A percentile compares a stretch with the other conserved stretches of the same genome.
Evolutionary conservation across 2,888 invertebrate genomes (phyloP).

Genomic region (Volucella zonaria): DNA sequence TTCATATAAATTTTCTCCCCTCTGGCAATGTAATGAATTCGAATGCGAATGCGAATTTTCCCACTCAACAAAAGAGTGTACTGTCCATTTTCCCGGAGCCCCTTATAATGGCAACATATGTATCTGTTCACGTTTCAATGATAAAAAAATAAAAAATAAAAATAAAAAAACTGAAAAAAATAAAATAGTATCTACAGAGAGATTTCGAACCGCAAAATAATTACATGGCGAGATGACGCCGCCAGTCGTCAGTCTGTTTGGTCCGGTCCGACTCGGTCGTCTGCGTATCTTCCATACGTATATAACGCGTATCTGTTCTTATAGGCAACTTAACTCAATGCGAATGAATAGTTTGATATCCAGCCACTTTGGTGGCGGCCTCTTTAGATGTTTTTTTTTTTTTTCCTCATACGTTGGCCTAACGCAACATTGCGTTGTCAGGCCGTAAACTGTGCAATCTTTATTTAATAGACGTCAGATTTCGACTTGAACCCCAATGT

Average conservation of each 20-base stretch:
- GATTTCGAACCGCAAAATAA: slow-evolving; percentile 55
- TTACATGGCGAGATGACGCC: slow-evolving; percentile 51
- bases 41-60: slow-evolving; percentile 57
- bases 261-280: neutral
- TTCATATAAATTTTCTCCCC: slow-evolving; percentile 41
- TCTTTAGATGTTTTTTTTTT: slow-evolving; percentile 52
- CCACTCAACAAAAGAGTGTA: slow-evolving; percentile 48
- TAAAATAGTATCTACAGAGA: slow-evolving; percentile 6
- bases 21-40: neutral
- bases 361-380: slow-evolving; percentile 54
- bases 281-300: slow-evolving; percentile 11
- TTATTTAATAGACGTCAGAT: slow-evolving; percentile 71
- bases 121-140: slow-evolving; percentile 42
- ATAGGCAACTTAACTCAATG: slow-evolving; percentile 46
- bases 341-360: slow-evolving; percentile 70
- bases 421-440: slow-evolving; percentile 69
- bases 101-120: slow-evolving; percentile 42
- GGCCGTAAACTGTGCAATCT: slow-evolving; percentile 71
- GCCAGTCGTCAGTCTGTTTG: neutral
- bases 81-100: slow-evolving; percentile 9
- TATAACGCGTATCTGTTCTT: slow-evolving; percentile 14
- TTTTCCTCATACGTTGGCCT: slow-evolving; percentile 47
- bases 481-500: slow-evolving; percentile 44
- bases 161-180: no score
- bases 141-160: neutral